A percentile compares a stretch with the other conserved stretches of the same genome.
phyloP scores from a whole-genome alignment of 1,140 invertebrate species.

The Drosophila kepulauana region DNA sequence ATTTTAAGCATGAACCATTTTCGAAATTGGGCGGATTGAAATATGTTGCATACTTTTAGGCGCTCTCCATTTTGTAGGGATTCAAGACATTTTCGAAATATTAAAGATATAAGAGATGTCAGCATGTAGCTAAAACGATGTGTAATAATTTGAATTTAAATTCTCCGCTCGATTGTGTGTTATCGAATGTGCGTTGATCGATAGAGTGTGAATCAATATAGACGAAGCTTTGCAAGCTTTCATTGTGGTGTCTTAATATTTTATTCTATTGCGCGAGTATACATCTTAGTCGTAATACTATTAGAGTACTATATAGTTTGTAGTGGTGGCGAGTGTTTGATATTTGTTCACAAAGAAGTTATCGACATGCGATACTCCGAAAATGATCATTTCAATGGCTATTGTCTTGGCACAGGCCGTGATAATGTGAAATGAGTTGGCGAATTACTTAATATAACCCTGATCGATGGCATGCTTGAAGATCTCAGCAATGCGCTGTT shows the following conservation, averaged over 20 bases:
- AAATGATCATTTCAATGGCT: background rate
- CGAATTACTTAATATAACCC: slow-evolving; percentile 86
- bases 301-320: slow-evolving; percentile 15
- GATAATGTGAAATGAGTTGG: background rate
- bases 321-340: background rate
- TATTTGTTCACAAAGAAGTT: slow-evolving; percentile 20
- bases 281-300: slow-evolving; percentile 4
- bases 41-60: background rate
- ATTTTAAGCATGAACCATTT: background rate
- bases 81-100: background rate
- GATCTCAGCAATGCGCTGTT: slow-evolving; percentile 87
- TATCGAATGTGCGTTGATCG: background rate
- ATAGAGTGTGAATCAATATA: background rate
- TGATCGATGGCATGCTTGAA: slow-evolving; percentile 88
- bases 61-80: background rate
- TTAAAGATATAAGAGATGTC: no score
- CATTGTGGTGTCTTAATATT: slow-evolving; percentile 3
- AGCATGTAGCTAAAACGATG: no score
- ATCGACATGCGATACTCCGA: background rate
- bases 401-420: slow-evolving; percentile 13
- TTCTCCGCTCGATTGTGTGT: background rate
- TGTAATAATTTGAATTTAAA: no score
- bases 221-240: background rate
- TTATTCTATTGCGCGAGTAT: slow-evolving; percentile 1
- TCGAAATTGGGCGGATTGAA: background rate